Evolutionary conservation across 1,140 invertebrate species (phyloP).

Genomic region (Bombyx mandarina): DNA sequence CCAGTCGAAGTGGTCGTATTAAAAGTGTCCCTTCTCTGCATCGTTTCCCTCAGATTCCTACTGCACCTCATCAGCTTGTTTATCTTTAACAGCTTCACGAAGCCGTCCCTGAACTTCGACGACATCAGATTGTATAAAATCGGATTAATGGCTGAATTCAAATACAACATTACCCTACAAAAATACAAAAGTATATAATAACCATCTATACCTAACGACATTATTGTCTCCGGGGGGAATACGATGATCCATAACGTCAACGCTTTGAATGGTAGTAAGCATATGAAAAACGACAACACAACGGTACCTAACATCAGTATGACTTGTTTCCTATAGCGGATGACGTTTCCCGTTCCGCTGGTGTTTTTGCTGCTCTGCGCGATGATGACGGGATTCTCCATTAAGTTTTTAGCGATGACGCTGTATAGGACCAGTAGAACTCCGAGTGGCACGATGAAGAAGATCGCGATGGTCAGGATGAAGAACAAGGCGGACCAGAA

Average conservation of each 20-base stretch:
- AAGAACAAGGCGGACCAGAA: slow-evolving; percentile 85
- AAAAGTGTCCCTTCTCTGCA: slow-evolving; percentile 66
- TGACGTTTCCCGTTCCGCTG: slow-evolving; percentile 52
- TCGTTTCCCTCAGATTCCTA: slow-evolving; percentile 57
- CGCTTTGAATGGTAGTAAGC: slow-evolving; percentile 88
- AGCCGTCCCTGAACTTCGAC: slow-evolving; percentile 91
- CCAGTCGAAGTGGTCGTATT: slow-evolving; percentile 68
- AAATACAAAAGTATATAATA: slow-evolving; percentile 91
- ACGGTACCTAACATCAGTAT: slow-evolving; percentile 92
- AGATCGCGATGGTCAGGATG: slow-evolving; percentile 81
- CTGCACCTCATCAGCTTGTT: slow-evolving; percentile 63
- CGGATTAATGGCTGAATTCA: slow-evolving; percentile 92
- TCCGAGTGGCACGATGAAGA: slow-evolving; percentile 87
- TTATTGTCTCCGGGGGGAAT: slow-evolving; percentile 76
- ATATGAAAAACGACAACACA: slow-evolving; percentile 92
- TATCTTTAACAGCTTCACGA: slow-evolving; percentile 74
- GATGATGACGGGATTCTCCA: slow-evolving; percentile 81
- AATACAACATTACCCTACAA: slow-evolving; percentile 87
- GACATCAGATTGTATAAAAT: slow-evolving; percentile 93
- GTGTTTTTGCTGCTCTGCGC: slow-evolving; percentile 73
- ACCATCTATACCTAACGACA: slow-evolving; percentile 78
- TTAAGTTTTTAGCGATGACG: slow-evolving; percentile 86
- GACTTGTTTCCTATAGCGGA: slow-evolving; percentile 81
- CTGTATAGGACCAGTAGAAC: slow-evolving; percentile 87
- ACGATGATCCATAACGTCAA: slow-evolving; percentile 89